Base-by-base conservation (phyloP, 2,888 invertebrate genomes). In the Drosophila cognata region DNA sequence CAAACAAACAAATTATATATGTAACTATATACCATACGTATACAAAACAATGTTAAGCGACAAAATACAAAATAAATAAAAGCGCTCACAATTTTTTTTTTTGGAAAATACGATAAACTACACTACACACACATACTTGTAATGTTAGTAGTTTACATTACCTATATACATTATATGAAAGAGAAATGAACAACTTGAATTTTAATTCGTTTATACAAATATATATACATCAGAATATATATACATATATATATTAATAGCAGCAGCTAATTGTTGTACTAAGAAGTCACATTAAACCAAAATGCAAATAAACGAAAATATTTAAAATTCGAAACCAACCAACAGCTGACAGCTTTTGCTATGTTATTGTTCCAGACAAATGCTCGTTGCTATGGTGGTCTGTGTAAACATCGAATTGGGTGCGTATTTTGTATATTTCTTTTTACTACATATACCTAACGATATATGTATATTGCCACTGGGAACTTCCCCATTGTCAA, bases 261-360 rank as follows among this genome's bases (percentile, higher is more conserved):
- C 84, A 80, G 87, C 87, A 83, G 81, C 84, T 83, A 88, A 89
- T 77, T 84, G 89, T 88, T 84, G 90, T 84, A 84, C 81, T 78
- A 84, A 84, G 78, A 71, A 69, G 74, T 88, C 84, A 84, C 85
- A 89, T 84, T 87, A 84, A 81, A 81, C 71, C 60, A 60, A 81
- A 48, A 72, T 68, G 79, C 80, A 77, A 84, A 84, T 89, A 84
- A 84, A 89, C 77, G 69, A 77, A 77, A 73, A 85, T 88, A 84
- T 73, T 89, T 89, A 59, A 89, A 84, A 88, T 84, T 84, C 74
- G 60, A 82, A 62, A 11, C 13, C 29, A 33, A 55, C 36, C 8
- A 55, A 56, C 21, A 53, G 50, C 13, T 78, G 66, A 59, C 66
- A 72, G 25, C 79, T 7, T 48, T 55, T 8, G n/a, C 5, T 18